phyloP scores from a whole-genome alignment of 2,888 invertebrate species.

The Biston betularia region DNA sequence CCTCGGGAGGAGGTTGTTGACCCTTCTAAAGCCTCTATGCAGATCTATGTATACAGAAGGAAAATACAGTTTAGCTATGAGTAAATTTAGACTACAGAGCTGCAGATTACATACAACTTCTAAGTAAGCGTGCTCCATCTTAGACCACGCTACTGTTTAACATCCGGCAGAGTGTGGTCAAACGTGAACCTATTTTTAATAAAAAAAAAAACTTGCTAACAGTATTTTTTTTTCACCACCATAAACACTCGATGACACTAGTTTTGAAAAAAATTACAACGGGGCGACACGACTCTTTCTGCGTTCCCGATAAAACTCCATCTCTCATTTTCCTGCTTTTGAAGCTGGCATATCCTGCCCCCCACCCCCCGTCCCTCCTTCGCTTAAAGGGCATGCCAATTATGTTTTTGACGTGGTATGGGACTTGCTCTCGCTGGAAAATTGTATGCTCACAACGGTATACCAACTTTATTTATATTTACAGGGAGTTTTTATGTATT shows the following conservation, averaged over 20 bases:
- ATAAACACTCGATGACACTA: too few relatives aligned
- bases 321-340: constrained; percentile 1
- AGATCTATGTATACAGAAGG: constrained; percentile 56
- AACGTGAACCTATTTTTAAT: too few relatives aligned
- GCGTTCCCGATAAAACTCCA: too few relatives aligned
- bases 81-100: background rate
- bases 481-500: constrained; percentile 45
- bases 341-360: constrained; percentile 48
- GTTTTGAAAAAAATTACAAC: too few relatives aligned
- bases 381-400: constrained; percentile 73
- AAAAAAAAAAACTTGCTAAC: too few relatives aligned
- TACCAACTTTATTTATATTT: constrained; percentile 51
- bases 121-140: too few relatives aligned
- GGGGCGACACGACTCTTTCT: too few relatives aligned
- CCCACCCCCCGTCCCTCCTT: constrained; percentile 37
- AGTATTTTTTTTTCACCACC: too few relatives aligned
- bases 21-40: constrained; percentile 69
- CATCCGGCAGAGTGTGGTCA: too few relatives aligned
- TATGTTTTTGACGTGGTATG: constrained; percentile 75
- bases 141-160: too few relatives aligned
- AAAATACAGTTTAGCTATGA: constrained; percentile 41
- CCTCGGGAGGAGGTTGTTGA: constrained; percentile 72
- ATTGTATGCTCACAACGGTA: constrained; percentile 63
- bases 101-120: too few relatives aligned
- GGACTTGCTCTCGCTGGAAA: constrained; percentile 61